These are phyloP conservation scores for Drosophila navojoa DNA, from an alignment of 1,140 invertebrate genomes.

Conservation along the genomic window DNA sequence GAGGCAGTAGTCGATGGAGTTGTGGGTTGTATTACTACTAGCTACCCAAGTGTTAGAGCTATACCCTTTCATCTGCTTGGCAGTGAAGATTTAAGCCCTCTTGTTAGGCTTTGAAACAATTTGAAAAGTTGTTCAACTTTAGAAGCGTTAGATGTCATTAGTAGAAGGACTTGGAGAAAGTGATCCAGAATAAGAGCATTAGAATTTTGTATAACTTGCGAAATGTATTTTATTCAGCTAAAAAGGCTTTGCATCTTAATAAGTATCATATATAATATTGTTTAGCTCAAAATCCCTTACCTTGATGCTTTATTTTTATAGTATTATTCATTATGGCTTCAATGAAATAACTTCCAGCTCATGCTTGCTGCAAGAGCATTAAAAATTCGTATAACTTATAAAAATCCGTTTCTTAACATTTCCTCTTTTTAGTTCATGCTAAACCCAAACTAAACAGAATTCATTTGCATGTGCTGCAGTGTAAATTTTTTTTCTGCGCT, in stretches of 20 bases:
- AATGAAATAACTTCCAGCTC: too few species aligned
- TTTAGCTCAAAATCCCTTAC: too few species aligned
- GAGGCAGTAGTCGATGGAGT: not conserved
- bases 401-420: not conserved
- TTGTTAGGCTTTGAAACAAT: not conserved
- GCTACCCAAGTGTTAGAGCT: not conserved
- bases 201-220: not conserved
- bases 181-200: not conserved
- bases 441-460: slow-evolving; percentile 64
- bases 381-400: not conserved
- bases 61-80: not conserved
- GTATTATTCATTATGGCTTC: too few species aligned
- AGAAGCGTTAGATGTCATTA: too few species aligned
- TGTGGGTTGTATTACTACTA: not conserved
- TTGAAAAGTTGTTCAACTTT: too few species aligned
- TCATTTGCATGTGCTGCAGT: slow-evolving; percentile 70
- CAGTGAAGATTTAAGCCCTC: not conserved
- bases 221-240: too few species aligned
- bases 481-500: slow-evolving; percentile 19
- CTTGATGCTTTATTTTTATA: too few species aligned
- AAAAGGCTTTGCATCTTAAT: too few species aligned
- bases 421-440: slow-evolving; percentile 1
- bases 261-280: too few species aligned
- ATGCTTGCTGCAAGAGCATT: not conserved
- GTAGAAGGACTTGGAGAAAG: too few species aligned